Evolutionary conservation across 2,797 vertebrate genomes (phyloP).

Genomic region (Anguilla pacifica): DNA sequence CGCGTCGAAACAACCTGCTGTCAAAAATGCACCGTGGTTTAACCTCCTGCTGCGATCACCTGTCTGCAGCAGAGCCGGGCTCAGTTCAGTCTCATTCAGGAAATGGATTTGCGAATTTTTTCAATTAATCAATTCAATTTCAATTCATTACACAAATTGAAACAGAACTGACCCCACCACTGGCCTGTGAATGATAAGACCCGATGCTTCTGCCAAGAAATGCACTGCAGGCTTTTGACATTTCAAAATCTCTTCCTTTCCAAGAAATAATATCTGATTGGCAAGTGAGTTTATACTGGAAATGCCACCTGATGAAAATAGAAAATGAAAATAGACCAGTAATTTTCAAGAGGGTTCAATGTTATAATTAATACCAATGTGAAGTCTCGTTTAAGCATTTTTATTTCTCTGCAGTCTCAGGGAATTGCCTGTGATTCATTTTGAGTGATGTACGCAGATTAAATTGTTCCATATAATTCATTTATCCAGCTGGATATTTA

Average conservation of each 20-base stretch:
- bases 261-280: not conserved
- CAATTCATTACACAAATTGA: not conserved
- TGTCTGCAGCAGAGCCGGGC: not conserved
- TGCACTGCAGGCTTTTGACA: not conserved
- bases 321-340: not conserved
- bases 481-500: no score
- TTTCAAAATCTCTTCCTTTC: not conserved
- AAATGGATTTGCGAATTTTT: not conserved
- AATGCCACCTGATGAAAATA: not conserved
- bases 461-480: no score
- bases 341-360: not conserved
- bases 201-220: not conserved
- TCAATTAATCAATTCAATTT: not conserved
- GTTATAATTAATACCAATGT: not conserved
- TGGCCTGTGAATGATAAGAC: not conserved
- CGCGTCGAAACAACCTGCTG: not conserved
- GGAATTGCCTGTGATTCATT: not conserved
- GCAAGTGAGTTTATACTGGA: not conserved
- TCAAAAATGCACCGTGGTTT: not conserved
- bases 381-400: not conserved
- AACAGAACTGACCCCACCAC: not conserved
- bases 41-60: not conserved
- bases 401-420: not conserved
- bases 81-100: not conserved
- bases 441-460: not conserved